Evolutionary conservation across 2,797 vertebrate species (phyloP).

Genomic region (Petrocephalus schoutedeni): DNA sequence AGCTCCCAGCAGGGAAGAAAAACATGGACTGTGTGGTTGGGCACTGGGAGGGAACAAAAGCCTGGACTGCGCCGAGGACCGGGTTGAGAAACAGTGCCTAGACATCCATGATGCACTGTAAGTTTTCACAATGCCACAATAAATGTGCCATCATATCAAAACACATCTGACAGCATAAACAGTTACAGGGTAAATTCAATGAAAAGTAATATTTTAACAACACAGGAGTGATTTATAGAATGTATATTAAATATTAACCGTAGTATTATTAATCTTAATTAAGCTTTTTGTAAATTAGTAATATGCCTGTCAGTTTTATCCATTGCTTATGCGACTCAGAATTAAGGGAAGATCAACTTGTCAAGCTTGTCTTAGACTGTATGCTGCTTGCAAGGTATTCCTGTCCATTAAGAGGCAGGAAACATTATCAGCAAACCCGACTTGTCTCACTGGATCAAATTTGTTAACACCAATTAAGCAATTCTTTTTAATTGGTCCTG

Average conservation of each 20-base stretch:
- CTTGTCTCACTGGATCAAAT: constrained; percentile 15
- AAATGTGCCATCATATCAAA: not conserved
- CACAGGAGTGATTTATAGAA: constrained; percentile 28
- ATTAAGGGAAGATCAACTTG: constrained; percentile 52
- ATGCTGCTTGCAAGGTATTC: constrained; percentile 34
- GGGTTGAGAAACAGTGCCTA: not conserved
- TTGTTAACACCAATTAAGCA: constrained; percentile 8
- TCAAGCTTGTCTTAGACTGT: constrained; percentile 46
- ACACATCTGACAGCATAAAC: not conserved
- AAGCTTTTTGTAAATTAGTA: constrained; percentile 40
- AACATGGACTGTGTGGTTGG: not conserved
- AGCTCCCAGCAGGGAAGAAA: not conserved
- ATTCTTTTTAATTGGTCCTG: constrained; percentile 49
- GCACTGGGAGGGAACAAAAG: not conserved
- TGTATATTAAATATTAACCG: constrained; percentile 36
- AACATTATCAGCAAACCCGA: constrained; percentile 23
- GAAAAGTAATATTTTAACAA: constrained; percentile 30
- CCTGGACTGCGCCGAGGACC: not conserved
- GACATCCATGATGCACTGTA: not conserved
- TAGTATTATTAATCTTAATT: constrained; percentile 41
- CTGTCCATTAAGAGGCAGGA: constrained; percentile 41
- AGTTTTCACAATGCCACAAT: not conserved
- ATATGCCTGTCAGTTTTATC: constrained; percentile 20
- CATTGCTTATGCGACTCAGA: constrained; percentile 36
- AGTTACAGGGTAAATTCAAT: not conserved